Evolutionary conservation across 2,797 vertebrate genomes (phyloP), one percentile per base, ranked within the genome.

Genomic region (Yasuhikotakia modesta): DNA sequence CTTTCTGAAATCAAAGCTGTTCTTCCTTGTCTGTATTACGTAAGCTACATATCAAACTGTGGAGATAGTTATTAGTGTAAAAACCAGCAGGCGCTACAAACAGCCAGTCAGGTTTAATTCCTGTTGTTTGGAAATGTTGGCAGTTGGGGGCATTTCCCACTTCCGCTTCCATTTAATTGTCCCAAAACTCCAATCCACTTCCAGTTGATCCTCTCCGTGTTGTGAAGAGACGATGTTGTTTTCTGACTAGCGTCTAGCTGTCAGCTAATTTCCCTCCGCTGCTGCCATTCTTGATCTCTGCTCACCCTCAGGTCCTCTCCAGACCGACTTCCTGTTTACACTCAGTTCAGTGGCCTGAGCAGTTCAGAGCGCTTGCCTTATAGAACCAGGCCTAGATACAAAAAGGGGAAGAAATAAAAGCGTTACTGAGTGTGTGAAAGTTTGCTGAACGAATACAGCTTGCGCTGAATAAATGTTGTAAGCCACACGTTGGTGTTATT

Each of bases 311-410:
- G 68, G 73, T 83, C 39, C 35, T 83, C 74, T 85, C 82, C 86
- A 83, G 83, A 82, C 85, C 87, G 79, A 89, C 87, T 91, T 93
- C 92, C 92, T 93, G 92, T 93, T 93, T 92, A 92, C 90, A 84
- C 67, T 74, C 17, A 65, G 65, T 66, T 22, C 74, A 80, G 73
- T 19, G 48, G 66, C 60, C 48, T 17, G 61, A 76, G 69, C 91
- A 87, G 91, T 91, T 91, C 84, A 71, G 83, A 82, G 81, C 22
- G 64, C 35, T 61, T 63, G 71, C 79, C 74, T 76, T 72, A 76
- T 14, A 60, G 85, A 87, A 80, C 21, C 1, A 79, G 71, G 60
- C 78, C 75, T 81, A 79, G 75, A 64, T 57, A 58, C 11, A 86
- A 53, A 71, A 79, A 64, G 39, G 21, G 76, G n/a, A 79, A 78